phyloP scores from a whole-genome alignment of 2,113 vertebrate genomes.

The Leptobrachium leishanense region DNA sequence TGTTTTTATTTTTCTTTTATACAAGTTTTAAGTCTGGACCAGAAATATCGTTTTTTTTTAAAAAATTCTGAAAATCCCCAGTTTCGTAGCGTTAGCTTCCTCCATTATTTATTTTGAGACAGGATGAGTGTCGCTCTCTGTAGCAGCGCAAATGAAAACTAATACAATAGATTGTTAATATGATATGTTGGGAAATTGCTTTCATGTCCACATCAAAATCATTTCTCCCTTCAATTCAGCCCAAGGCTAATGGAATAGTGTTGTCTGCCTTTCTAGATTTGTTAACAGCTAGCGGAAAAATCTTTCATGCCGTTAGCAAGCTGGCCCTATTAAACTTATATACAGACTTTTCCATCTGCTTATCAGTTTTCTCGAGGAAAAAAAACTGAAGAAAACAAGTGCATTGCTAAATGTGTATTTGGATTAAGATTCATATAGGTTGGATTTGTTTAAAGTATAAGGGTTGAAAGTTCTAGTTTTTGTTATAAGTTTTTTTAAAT shows the following conservation, averaged over 20 bases:
- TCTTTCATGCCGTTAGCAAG: slow-evolving; percentile 42
- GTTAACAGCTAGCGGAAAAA: slow-evolving; percentile 48
- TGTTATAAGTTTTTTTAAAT: slow-evolving; percentile 24
- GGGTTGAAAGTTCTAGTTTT: neutral
- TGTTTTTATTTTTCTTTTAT: neutral
- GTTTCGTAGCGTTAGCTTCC: slow-evolving; percentile 29
- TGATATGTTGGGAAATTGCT: slow-evolving; percentile 48
- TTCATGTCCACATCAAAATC: slow-evolving; percentile 49
- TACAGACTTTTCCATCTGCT: slow-evolving; percentile 46
- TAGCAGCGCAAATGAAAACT: slow-evolving; percentile 45
- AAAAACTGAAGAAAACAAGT: slow-evolving; percentile 16
- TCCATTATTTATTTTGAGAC: slow-evolving; percentile 20
- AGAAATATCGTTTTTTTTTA: neutral
- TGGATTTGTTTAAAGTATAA: slow-evolving; percentile 33
- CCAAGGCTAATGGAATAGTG: slow-evolving; percentile 43
- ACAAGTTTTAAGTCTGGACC: neutral
- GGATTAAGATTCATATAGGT: slow-evolving; percentile 30
- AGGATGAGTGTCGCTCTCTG: neutral
- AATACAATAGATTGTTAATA: slow-evolving; percentile 48
- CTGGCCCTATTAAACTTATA: slow-evolving; percentile 43
- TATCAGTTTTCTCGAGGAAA: slow-evolving; percentile 39
- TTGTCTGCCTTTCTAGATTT: slow-evolving; percentile 47
- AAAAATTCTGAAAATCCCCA: slow-evolving; percentile 14
- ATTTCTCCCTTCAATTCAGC: slow-evolving; percentile 47
- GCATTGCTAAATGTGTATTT: slow-evolving; percentile 19